These are phyloP conservation scores for Xenopus petersii DNA, from an alignment of 2,797 vertebrate species.

Conservation along the genomic window DNA sequence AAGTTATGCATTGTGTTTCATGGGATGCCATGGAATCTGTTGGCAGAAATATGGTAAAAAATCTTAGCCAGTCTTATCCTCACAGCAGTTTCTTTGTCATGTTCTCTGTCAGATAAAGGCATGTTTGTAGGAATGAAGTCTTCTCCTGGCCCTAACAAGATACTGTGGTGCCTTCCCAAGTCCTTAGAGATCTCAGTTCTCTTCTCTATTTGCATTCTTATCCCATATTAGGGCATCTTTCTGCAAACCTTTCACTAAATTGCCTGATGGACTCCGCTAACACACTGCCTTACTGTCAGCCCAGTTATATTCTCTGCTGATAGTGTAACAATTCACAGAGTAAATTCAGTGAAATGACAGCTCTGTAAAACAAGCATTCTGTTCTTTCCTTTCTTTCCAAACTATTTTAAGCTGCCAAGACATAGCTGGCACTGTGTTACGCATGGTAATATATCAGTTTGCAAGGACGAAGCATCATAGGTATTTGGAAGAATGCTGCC, in stretches of 20 bases:
- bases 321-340: slow-evolving; percentile 35
- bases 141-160: background rate
- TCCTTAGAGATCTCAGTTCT: background rate
- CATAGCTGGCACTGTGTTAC: background rate
- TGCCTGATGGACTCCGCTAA: slow-evolving; percentile 18
- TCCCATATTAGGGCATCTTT: slow-evolving; percentile 45
- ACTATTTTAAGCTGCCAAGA: slow-evolving; percentile 24
- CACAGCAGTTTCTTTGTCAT: too few species aligned
- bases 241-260: slow-evolving; percentile 37
- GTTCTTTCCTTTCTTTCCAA: slow-evolving; percentile 29
- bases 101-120: background rate
- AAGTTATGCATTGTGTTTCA: too few species aligned
- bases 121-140: background rate
- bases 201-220: slow-evolving; percentile 37
- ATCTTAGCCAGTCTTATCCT: too few species aligned
- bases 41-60: too few species aligned
- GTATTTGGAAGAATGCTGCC: too few species aligned
- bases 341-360: slow-evolving; percentile 19
- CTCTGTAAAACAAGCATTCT: slow-evolving; percentile 30
- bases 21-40: too few species aligned
- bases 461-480: too few species aligned
- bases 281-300: slow-evolving; percentile 33
- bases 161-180: slow-evolving; percentile 10
- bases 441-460: too few species aligned
- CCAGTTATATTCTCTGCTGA: slow-evolving; percentile 39